Evolutionary conservation across 2,113 vertebrate genomes (phyloP).

Genomic region (Mesoclemmys tuberculata): DNA sequence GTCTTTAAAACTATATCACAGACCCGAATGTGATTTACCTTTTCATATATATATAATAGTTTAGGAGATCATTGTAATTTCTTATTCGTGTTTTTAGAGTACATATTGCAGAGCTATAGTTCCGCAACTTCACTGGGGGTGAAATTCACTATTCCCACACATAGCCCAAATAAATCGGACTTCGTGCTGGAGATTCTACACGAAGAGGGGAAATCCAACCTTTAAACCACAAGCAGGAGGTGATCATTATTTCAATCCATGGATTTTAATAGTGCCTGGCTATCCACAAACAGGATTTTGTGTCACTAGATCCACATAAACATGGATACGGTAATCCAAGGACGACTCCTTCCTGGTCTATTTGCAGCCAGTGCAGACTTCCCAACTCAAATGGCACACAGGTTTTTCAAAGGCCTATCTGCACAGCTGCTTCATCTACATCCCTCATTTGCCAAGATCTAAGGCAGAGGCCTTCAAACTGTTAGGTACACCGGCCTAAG

Average conservation of each 20-base stretch:
- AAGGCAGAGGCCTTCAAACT: background rate
- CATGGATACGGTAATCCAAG: background rate
- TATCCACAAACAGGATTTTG: background rate
- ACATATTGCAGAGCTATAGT: background rate
- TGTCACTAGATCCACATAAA: background rate
- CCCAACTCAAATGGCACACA: background rate
- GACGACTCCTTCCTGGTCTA: background rate
- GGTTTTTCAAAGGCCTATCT: background rate
- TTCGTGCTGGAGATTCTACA: accelerated
- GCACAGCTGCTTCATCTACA: background rate
- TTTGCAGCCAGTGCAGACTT: background rate
- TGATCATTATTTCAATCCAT: accelerated
- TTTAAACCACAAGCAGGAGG: background rate
- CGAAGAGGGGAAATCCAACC: background rate
- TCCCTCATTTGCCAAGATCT: background rate
- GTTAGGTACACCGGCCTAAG: no score
- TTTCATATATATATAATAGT: background rate
- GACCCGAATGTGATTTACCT: background rate
- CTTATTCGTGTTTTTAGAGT: background rate
- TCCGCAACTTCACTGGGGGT: background rate
- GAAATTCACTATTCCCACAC: background rate
- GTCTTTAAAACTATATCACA: background rate
- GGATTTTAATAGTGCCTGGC: background rate
- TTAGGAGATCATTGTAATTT: background rate
- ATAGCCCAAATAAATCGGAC: background rate